phyloP scores from a whole-genome alignment of 2,888 invertebrate genomes.

The Meiosimyza platycephala region DNA sequence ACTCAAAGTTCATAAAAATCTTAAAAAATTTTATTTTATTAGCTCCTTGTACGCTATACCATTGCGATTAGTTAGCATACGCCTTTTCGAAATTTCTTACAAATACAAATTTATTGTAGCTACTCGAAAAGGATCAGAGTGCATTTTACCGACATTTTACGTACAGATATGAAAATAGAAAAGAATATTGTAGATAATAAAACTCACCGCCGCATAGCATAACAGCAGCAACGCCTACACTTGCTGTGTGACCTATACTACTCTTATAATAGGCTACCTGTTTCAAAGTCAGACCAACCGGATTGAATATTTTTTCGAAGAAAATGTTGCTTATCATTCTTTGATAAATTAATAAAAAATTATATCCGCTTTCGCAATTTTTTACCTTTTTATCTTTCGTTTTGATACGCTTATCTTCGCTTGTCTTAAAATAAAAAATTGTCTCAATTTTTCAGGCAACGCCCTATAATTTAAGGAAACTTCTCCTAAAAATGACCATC shows the following conservation, averaged over 20 bases:
- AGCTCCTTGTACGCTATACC: background rate
- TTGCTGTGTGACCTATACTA: background rate
- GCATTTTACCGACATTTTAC: too few species aligned
- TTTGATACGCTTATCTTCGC: background rate
- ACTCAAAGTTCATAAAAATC: background rate
- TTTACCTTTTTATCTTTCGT: background rate
- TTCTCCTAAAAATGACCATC: too few species aligned
- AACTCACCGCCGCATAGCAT: background rate
- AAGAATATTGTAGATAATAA: background rate
- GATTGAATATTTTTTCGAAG: too few species aligned
- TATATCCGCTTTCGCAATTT: background rate
- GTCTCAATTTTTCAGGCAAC: conserved; percentile 8
- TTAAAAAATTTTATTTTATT: background rate
- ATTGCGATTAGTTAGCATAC: background rate
- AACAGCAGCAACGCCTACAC: background rate
- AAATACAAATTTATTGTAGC: too few species aligned
- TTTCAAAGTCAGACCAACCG: background rate
- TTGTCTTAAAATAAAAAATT: background rate
- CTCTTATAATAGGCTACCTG: background rate
- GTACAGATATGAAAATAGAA: too few species aligned
- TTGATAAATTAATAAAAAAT: background rate
- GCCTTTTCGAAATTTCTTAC: background rate
- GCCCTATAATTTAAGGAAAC: background rate
- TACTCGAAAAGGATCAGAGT: too few species aligned
- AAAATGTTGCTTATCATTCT: too few species aligned